Base-by-base conservation (phyloP, 2,797 vertebrate species). In the Bovichtus variegatus region DNA sequence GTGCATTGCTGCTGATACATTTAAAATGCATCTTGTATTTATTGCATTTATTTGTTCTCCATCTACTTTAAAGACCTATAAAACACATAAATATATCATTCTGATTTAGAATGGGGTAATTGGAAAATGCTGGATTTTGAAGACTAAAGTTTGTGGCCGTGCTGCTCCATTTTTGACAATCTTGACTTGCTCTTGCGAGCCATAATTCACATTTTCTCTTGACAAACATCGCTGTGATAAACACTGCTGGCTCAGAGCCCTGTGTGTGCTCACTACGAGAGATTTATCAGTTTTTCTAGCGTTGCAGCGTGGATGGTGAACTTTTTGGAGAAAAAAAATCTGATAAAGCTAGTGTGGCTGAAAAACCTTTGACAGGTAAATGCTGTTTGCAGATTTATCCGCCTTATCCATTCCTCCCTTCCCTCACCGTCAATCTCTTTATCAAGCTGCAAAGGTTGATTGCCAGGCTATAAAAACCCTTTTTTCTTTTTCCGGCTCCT, bases 351-450 rank as follows among this genome's bases (percentile, higher is more conserved):
- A 6, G 49, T 61, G 60, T 57, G 57, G 29, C 11, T 76, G 40
- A 81, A 78, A 67, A 79, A 51, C 8, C 63, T 76, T 38, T 27
- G 41, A 72, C 63, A 62, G 19, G 67, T 74, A 84, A 88, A 79
- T 54, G 44, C 63, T 73, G 60, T 78, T 76, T 74, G 75, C 69
- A 74, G 71, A 85, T 76, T 74, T 64, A 25, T 36, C 49, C 5
- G 31, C 47, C 25, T 63, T 8, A n/a, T 71, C 67, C 47, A 4
- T 47, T 55, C 61, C 38, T 62, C 67, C 54, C 60, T 16, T 13
- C 57, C 62, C 13, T 46, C 58, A 23, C 41, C 13, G 9, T 73
- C 62, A 74, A 13, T 74, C 59, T 71, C 57, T 74, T 71, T 66
- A 83, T 78, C 77, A 71, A 61, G 60, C 46, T 46, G 51, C 41